Base-by-base conservation (phyloP, 1,140 invertebrate genomes). In the Drosophila pseudoobscura region DNA sequence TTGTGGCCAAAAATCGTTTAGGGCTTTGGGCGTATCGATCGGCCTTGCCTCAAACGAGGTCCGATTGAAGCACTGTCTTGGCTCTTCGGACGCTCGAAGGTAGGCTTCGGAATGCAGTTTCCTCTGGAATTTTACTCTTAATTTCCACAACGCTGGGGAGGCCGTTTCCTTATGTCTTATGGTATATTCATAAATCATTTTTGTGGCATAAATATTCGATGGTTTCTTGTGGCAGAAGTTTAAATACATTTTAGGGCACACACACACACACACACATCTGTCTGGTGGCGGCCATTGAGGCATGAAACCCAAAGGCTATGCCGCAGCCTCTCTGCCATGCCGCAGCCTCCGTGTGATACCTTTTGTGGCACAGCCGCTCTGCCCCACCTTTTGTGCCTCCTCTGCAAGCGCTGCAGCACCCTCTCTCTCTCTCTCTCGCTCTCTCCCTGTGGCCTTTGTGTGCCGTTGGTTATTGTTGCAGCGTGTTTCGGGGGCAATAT, bases 131-230 rank as follows among this genome's bases (percentile, higher is more conserved):
- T 39, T 39, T 11, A 13, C 11, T 13, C 35, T 4, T 39, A 20
- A 35, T 24, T 26, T 50, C 59, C 55, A 41, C 59, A 51, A 63
- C 31, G 11, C 11, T 39, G 13, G 35, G 1, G 4, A 31, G 17
- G 29, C 7, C 2, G 51, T 49, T 49, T 41, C 45, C 51, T 13
- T 39, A 57, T 31, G 51, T 57, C 65, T 69, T 69, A 57, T 73
- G 55, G 61, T 76, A 70, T 57, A 76, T 76, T 63, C 73, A 76
- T 76, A 77, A 77, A 77, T 77, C 73, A 77, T 76, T 77, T 60
- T 76, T 39, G 11, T 39, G 35, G 35, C 62, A 75, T 61, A 75
- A 75, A 75, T 75, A 75, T 75, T 46, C 45, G 44, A 68, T 75
- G 73, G 73, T 29, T 56, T 66, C 60, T 54, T 13, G 56, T 75